A percentile compares a stretch with the other conserved stretches of the same genome.
These are phyloP conservation scores for Propithecus deckenii DNA, from an alignment of 2,797 vertebrate species.

Conservation along the genomic window DNA sequence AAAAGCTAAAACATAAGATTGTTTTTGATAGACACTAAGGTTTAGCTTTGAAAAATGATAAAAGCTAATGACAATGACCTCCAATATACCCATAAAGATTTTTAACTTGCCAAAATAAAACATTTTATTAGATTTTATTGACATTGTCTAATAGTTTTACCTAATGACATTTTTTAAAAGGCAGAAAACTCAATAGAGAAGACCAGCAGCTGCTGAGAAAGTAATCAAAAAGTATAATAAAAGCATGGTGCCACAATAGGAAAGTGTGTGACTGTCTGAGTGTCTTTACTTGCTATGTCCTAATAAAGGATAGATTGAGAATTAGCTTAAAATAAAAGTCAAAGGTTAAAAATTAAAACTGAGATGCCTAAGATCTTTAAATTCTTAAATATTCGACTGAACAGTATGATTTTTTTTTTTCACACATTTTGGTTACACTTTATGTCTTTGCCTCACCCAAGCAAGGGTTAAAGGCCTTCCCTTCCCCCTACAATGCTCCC, in stretches of 20 bases:
- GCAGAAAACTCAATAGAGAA: background rate
- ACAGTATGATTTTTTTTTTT: background rate
- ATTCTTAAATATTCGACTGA: background rate
- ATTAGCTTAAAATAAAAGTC: background rate
- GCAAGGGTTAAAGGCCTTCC: no score
- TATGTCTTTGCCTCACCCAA: no score
- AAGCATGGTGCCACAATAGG: background rate
- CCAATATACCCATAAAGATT: background rate
- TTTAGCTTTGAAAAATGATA: background rate
- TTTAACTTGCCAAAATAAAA: constrained; percentile 33
- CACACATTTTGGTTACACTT: no score
- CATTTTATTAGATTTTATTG: background rate
- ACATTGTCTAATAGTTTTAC: background rate
- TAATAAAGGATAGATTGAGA: background rate
- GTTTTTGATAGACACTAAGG: background rate
- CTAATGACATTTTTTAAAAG: background rate
- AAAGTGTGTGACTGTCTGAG: background rate
- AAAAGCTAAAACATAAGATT: background rate
- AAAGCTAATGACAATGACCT: background rate
- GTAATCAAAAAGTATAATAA: background rate
- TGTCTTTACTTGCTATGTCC: background rate
- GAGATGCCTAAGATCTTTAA: background rate
- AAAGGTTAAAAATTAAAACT: background rate
- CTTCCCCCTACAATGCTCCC: no score
- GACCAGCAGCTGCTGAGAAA: background rate